phyloP scores from a whole-genome alignment of 2,797 vertebrate species.

The Scolopax rusticola region DNA sequence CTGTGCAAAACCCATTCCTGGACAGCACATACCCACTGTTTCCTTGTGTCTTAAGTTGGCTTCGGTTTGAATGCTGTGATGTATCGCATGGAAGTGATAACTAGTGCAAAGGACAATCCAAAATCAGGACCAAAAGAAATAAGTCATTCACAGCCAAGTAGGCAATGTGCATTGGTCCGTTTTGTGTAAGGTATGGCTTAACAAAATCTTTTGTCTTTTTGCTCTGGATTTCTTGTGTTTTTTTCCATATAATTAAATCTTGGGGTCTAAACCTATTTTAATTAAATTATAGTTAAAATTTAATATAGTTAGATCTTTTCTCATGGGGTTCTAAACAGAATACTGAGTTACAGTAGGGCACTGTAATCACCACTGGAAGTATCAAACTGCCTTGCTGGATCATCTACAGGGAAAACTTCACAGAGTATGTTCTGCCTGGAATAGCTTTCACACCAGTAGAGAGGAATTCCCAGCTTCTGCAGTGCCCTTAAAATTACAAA shows the following conservation, averaged over 20 bases:
- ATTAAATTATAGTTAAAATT: background rate
- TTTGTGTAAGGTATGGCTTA: background rate
- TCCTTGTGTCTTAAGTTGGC: background rate
- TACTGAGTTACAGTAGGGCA: background rate
- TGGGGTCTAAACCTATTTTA: background rate
- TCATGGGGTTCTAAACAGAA: background rate
- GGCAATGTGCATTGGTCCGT: rapidly evolving
- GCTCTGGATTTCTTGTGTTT: background rate
- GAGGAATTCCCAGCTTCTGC: background rate
- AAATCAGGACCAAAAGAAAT: background rate
- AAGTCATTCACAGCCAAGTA: background rate
- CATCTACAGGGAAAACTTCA: background rate
- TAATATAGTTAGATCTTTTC: background rate
- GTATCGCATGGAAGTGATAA: background rate
- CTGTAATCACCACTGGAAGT: background rate
- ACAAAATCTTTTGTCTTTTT: background rate
- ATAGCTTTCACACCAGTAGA: background rate
- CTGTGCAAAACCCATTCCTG: background rate
- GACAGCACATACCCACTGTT: background rate
- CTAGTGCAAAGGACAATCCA: background rate
- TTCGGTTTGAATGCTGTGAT: background rate
- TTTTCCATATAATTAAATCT: background rate
- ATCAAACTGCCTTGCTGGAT: background rate
- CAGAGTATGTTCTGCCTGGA: background rate
- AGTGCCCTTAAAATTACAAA: background rate